Percentiles rank a stretch among this genome's conserved stretches.
phyloP scores from a whole-genome alignment of 2,888 invertebrate species.

The Sthenelais limicola region DNA sequence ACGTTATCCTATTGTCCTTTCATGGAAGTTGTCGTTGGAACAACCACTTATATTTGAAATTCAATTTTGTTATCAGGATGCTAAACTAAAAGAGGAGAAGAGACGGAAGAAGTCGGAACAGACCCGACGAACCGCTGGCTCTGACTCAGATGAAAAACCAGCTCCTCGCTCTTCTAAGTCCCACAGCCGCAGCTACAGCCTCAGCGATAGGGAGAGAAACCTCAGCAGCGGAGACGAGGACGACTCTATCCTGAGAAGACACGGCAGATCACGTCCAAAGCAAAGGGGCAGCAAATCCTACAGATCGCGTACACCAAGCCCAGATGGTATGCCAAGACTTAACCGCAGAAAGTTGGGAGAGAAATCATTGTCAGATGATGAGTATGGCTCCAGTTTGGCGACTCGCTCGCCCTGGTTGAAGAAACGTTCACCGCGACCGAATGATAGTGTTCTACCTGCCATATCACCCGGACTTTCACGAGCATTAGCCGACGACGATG shows the following conservation, averaged over 20 bases:
- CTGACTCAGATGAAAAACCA: constrained; percentile 1
- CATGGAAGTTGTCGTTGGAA: too few relatives aligned
- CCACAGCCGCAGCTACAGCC: background rate
- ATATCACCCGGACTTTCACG: background rate
- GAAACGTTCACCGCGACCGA: constrained; percentile 28
- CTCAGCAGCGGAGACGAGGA: background rate
- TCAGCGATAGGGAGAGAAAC: background rate
- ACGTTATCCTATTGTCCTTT: too few relatives aligned
- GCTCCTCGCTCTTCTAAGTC: background rate
- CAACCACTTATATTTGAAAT: too few relatives aligned
- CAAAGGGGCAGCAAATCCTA: background rate
- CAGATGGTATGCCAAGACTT: background rate
- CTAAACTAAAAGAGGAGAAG: constrained; percentile 1
- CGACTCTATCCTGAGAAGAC: background rate
- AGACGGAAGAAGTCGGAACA: background rate
- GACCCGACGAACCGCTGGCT: background rate
- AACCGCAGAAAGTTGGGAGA: constrained; percentile 3
- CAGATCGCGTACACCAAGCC: constrained; percentile 1
- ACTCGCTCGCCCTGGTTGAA: constrained; percentile 22
- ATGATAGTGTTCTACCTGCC: background rate
- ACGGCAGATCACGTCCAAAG: too few relatives aligned
- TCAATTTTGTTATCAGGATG: too few relatives aligned
- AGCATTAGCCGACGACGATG: background rate
- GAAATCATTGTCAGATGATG: background rate
- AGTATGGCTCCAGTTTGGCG: constrained; percentile 6